Evolutionary conservation across 2,113 vertebrate genomes (phyloP).

Genomic region (Chrysemys picta): DNA sequence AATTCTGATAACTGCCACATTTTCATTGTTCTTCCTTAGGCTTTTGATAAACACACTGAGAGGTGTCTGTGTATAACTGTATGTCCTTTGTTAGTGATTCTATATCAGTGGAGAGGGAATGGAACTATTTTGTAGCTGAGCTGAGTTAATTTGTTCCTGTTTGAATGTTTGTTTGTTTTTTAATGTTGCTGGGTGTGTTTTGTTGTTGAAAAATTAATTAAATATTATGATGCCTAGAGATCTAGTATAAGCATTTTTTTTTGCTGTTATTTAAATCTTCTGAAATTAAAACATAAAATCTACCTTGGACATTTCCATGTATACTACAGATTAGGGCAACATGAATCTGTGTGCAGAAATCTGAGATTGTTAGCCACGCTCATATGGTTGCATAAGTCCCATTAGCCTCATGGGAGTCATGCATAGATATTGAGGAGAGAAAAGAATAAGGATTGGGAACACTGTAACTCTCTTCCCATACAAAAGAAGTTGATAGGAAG

Average conservation of each 20-base stretch:
- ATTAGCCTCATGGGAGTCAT: background rate
- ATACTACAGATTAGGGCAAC: background rate
- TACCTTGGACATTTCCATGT: background rate
- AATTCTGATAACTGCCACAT: background rate
- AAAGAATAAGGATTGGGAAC: background rate
- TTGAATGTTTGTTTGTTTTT: background rate
- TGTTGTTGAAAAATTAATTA: background rate
- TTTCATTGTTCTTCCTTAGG: background rate
- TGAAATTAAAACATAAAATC: background rate
- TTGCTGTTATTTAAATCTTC: background rate
- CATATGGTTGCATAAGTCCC: background rate
- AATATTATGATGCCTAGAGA: background rate
- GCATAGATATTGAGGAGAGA: background rate
- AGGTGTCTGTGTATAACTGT: background rate
- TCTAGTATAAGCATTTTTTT: background rate
- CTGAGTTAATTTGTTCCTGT: background rate
- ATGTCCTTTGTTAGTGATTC: background rate
- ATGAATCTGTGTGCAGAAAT: background rate
- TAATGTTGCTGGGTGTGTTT: fast-evolving
- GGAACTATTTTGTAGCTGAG: background rate
- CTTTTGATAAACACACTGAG: background rate
- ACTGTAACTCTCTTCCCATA: background rate
- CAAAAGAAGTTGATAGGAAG: background rate
- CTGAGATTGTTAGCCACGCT: background rate
- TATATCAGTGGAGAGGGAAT: background rate